A percentile compares a stretch with the other conserved stretches of the same genome.
phyloP scores from a whole-genome alignment of 2,888 invertebrate species.

The Lumbricus terrestris region DNA sequence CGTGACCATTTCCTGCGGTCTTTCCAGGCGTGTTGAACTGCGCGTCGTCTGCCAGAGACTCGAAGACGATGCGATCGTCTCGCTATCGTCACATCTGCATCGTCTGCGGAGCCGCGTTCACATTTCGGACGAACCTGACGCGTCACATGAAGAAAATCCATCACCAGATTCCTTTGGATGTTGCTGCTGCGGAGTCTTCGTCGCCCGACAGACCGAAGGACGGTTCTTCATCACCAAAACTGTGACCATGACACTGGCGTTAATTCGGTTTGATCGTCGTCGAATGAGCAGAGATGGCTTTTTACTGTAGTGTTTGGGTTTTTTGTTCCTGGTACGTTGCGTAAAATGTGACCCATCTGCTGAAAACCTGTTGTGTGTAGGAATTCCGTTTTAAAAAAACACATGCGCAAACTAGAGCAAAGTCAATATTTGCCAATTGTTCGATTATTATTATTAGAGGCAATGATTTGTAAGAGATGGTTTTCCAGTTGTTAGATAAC shows the following conservation, averaged over 20 bases:
- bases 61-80: slow-evolving; percentile 12
- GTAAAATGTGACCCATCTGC: too few relatives aligned
- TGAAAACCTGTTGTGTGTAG: too few relatives aligned
- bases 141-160: slow-evolving; percentile 36
- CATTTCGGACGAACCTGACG: slow-evolving; percentile 39
- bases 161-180: slow-evolving; percentile 18
- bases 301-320: neutral
- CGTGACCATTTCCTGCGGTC: too few relatives aligned
- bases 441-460: too few relatives aligned
- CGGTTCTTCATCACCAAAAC: neutral
- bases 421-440: too few relatives aligned
- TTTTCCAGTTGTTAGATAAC: too few relatives aligned
- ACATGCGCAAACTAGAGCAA: too few relatives aligned
- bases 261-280: neutral
- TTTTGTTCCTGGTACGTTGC: neutral
- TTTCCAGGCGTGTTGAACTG: neutral
- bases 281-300: neutral
- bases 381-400: too few relatives aligned
- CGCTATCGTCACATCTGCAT: slow-evolving; percentile 35
- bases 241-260: neutral
- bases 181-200: too few relatives aligned
- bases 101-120: slow-evolving; percentile 34
- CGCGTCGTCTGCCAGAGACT: neutral
- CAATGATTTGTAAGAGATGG: too few relatives aligned
- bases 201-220: neutral